phyloP scores from a whole-genome alignment of 2,888 invertebrate species.

The Auanema freiburgensis region DNA sequence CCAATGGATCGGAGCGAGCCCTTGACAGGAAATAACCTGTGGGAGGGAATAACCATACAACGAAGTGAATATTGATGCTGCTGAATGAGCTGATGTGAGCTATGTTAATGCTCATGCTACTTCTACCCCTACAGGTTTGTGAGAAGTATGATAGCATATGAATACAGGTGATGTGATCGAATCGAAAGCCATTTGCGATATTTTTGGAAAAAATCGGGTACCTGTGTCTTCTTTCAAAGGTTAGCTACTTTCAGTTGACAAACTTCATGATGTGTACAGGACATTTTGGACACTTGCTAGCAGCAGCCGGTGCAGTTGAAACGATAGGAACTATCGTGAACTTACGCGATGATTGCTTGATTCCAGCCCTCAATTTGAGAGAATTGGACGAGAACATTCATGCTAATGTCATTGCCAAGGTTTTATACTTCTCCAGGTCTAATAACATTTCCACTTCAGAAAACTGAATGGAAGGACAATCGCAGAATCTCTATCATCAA shows the following conservation, averaged over 20 bases:
- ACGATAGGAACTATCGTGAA: constrained; percentile 82
- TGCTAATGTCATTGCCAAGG: background rate
- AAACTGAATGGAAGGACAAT: constrained; percentile 70
- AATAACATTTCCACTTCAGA: constrained; percentile 19
- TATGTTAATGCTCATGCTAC: constrained; percentile 97
- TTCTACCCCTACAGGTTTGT: constrained; percentile 77
- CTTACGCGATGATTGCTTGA: constrained; percentile 76
- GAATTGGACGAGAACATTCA: constrained; percentile 66
- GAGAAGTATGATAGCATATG: no score
- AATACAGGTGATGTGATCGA: constrained; percentile 79
- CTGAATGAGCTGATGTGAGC: constrained; percentile 24
- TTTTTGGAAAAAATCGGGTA: constrained; percentile 25
- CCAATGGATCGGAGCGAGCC: no score
- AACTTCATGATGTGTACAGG: constrained; percentile 69
- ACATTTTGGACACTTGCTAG: constrained; percentile 92
- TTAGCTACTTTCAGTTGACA: background rate
- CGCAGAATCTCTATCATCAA: constrained; percentile 78
- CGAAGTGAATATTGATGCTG: no score
- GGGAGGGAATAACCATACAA: no score
- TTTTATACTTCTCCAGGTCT: background rate
- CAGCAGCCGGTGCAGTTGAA: constrained; percentile 95
- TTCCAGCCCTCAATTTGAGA: constrained; percentile 85
- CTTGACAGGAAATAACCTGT: no score
- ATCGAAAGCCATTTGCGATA: constrained; percentile 36
- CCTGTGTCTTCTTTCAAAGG: constrained; percentile 48